Conservation (phyloP, 2,113 vertebrate genomes). For the Chrysemys picta region DNA sequence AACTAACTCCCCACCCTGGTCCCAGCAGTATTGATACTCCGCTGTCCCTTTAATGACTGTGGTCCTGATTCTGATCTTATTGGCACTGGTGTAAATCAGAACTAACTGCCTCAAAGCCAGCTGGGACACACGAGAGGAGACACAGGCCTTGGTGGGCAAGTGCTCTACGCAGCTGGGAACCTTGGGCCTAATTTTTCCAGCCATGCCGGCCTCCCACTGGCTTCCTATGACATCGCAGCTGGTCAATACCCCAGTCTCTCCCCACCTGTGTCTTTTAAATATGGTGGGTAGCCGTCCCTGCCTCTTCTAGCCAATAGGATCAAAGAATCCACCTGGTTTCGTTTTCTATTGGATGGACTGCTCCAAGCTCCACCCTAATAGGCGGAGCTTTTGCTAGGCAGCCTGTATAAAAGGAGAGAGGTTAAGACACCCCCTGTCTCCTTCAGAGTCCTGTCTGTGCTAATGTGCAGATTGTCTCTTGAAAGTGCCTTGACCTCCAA, state of each 20-base stretch:
- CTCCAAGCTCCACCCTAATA: neutral
- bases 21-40: too few species aligned
- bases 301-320: neutral
- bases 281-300: too few species aligned
- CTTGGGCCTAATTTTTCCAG: neutral
- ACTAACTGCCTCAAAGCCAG: neutral
- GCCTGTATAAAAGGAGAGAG: neutral
- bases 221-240: neutral
- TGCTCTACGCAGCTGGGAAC: neutral
- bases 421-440: rapidly evolving
- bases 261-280: neutral
- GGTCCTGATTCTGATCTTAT: neutral
- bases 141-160: too few species aligned
- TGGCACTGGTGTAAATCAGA: neutral
- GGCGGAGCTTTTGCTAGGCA: neutral
- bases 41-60: too few species aligned
- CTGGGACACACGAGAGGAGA: neutral
- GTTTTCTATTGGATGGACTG: neutral
- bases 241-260: neutral
- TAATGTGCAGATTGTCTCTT: neutral
- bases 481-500: neutral
- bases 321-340: neutral
- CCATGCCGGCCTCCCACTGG: neutral
- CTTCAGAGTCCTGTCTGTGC: neutral
- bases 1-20: too few species aligned